Percentiles rank a stretch among this genome's conserved stretches.
Evolutionary conservation across 2,113 vertebrate species (phyloP).

Genomic region (Polypterus senegalus): DNA sequence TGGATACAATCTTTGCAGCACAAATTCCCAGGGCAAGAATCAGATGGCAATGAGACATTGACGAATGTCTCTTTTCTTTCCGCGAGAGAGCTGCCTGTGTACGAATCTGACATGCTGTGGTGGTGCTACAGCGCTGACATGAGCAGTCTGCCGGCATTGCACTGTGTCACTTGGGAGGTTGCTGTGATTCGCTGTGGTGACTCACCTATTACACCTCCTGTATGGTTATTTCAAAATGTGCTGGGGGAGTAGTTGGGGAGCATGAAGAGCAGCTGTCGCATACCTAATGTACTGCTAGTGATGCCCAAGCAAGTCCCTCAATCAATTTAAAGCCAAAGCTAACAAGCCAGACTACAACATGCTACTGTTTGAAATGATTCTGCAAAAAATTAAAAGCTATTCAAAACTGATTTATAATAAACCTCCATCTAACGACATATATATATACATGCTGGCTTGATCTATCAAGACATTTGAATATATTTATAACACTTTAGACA

Average conservation of each 20-base stretch:
- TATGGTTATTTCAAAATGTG: constrained; percentile 16
- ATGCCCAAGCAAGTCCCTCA: too few species aligned
- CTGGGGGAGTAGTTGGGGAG: background rate
- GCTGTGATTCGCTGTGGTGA: constrained; percentile 41
- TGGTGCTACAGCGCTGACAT: constrained; percentile 44
- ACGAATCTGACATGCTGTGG: constrained; percentile 49
- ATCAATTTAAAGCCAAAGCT: too few species aligned
- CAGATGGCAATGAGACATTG: constrained; percentile 47
- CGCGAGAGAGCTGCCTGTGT: constrained; percentile 43
- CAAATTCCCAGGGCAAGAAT: constrained; percentile 43
- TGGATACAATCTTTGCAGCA: constrained; percentile 30
- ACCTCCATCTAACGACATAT: too few species aligned
- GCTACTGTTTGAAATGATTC: too few species aligned
- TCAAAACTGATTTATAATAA: too few species aligned
- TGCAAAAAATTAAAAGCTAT: too few species aligned
- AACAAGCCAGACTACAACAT: too few species aligned
- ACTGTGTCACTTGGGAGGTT: constrained; percentile 42
- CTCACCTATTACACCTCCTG: constrained; percentile 36
- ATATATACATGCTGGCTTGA: too few species aligned
- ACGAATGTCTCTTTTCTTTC: constrained; percentile 50
- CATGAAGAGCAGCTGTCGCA: background rate
- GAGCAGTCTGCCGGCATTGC: constrained; percentile 37
- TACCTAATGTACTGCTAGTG: background rate
- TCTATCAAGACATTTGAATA: too few species aligned
- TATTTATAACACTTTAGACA: too few species aligned